A percentile compares a stretch with the other conserved stretches of the same genome.
Conservation (phyloP, 37 sponge, comb jelly and placozoan genomes). For the Geodia barretti region DNA sequence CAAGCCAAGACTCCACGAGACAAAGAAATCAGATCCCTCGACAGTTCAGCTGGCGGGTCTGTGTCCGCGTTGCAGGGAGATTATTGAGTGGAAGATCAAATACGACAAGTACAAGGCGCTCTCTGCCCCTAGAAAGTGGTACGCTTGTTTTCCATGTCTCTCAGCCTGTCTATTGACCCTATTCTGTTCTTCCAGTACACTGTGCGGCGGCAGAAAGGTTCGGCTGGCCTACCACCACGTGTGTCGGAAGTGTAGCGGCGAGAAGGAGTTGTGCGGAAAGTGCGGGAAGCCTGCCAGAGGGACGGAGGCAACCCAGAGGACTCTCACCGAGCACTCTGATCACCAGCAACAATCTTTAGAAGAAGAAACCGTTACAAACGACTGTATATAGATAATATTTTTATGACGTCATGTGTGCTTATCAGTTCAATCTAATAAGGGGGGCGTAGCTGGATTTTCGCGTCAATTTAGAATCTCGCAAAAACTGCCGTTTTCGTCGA, state of each 20-base stretch:
- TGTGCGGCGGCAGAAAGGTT: conserved; percentile 53
- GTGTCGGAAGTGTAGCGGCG: conserved; percentile 49
- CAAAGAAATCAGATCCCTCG: conserved; percentile 17
- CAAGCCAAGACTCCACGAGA: conserved; percentile 31
- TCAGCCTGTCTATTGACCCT: too few species aligned
- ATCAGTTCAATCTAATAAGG: background rate
- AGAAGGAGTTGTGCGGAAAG: conserved; percentile 55
- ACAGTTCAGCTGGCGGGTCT: conserved; percentile 19
- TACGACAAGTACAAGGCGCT: conserved; percentile 80
- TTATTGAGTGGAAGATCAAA: conserved; percentile 75
- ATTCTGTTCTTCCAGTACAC: conserved; percentile 1
- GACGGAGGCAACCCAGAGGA: too few species aligned
- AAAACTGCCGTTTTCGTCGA: too few species aligned
- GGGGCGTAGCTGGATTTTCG: background rate
- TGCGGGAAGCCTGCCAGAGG: conserved; percentile 71
- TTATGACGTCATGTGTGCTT: background rate
- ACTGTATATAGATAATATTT: background rate
- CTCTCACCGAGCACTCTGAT: too few species aligned
- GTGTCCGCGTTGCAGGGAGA: conserved; percentile 71
- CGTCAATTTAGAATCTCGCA: background rate
- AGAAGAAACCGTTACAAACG: too few species aligned
- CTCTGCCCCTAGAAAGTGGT: conserved; percentile 72
- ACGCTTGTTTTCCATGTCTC: background rate
- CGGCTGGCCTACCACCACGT: conserved; percentile 65
- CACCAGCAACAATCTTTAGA: too few species aligned